Percentiles rank a stretch among this genome's conserved stretches.
Evolutionary conservation across 2,888 invertebrate genomes (phyloP).

Genomic region (Lasioglossum figueresi): DNA sequence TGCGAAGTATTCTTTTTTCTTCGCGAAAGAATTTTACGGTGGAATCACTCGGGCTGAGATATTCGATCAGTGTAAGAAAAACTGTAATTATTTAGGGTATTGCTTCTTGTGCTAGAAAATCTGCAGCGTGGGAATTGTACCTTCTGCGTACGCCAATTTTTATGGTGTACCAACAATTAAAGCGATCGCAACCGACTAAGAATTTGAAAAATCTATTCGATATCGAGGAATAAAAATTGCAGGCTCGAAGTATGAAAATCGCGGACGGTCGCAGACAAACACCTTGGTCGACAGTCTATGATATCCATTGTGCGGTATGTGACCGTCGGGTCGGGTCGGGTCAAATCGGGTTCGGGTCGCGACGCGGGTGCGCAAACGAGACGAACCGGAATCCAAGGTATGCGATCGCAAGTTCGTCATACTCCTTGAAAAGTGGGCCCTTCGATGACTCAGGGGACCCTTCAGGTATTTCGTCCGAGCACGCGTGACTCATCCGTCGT

Average conservation of each 20-base stretch:
- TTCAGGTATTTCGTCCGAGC: slow-evolving; percentile 65
- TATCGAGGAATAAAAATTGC: too few relatives aligned
- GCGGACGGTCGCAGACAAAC: slow-evolving; percentile 24
- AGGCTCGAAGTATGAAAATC: not conserved
- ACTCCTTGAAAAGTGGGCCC: slow-evolving; percentile 65
- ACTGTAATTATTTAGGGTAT: not conserved
- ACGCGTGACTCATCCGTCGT: slow-evolving; percentile 68
- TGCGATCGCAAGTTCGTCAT: slow-evolving; percentile 63
- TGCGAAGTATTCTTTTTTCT: not conserved
- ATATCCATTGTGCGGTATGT: slow-evolving; percentile 57
- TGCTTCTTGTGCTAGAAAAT: not conserved
- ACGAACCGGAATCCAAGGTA: slow-evolving; percentile 63
- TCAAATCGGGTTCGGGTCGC: not conserved
- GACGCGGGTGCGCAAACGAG: not conserved
- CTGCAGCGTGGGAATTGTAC: not conserved
- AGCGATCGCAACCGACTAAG: too few relatives aligned
- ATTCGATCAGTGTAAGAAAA: not conserved
- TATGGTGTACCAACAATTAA: too few relatives aligned
- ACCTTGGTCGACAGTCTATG: slow-evolving; percentile 51
- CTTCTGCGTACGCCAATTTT: too few relatives aligned
- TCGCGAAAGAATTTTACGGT: not conserved
- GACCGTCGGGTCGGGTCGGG: slow-evolving; percentile 4
- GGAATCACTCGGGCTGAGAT: not conserved
- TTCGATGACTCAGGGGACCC: slow-evolving; percentile 72
- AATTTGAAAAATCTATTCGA: too few relatives aligned